A percentile compares a stretch with the other conserved stretches of the same genome.
These are phyloP conservation scores for Dendronephthya gigantea DNA, from an alignment of 64 coral and sea anemone genomes.

Conservation along the genomic window DNA sequence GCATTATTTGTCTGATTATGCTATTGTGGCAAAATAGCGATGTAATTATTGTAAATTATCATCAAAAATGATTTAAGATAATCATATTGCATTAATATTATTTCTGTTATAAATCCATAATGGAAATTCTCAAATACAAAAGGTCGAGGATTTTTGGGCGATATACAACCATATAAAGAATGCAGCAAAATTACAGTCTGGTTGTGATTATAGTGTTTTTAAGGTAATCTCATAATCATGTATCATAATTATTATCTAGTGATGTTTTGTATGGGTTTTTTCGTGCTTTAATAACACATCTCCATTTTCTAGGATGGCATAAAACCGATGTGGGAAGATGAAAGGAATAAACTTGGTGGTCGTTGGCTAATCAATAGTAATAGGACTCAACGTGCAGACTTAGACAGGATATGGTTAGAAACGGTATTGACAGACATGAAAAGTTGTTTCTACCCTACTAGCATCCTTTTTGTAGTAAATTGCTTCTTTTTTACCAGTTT, in stretches of 20 bases:
- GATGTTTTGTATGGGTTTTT: no score
- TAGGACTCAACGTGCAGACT: slow-evolving; percentile 62
- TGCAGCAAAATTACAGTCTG: slow-evolving; percentile 74
- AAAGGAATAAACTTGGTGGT: slow-evolving; percentile 75
- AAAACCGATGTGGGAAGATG: slow-evolving; percentile 99
- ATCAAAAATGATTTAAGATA: no score
- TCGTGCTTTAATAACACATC: no score
- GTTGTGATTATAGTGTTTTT: slow-evolving; percentile 85
- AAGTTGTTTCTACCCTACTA: no score
- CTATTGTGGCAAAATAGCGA: no score
- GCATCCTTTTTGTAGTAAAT: no score
- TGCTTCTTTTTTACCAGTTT: background rate
- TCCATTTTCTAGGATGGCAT: slow-evolving; percentile 75
- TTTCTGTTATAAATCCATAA: background rate
- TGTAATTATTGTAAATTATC: no score
- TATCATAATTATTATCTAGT: background rate
- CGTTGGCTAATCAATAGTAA: slow-evolving; percentile 81
- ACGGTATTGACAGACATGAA: slow-evolving; percentile 67
- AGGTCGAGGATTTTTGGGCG: slow-evolving; percentile 96
- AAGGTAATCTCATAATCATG: slow-evolving; percentile 44
- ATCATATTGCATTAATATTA: background rate
- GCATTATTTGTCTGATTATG: no score
- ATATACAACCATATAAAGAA: slow-evolving; percentile 83
- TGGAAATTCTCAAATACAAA: background rate
- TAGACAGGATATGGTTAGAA: slow-evolving; percentile 95